phyloP scores from a whole-genome alignment of 2,113 vertebrate species.

The Phoxinus phoxinus region DNA sequence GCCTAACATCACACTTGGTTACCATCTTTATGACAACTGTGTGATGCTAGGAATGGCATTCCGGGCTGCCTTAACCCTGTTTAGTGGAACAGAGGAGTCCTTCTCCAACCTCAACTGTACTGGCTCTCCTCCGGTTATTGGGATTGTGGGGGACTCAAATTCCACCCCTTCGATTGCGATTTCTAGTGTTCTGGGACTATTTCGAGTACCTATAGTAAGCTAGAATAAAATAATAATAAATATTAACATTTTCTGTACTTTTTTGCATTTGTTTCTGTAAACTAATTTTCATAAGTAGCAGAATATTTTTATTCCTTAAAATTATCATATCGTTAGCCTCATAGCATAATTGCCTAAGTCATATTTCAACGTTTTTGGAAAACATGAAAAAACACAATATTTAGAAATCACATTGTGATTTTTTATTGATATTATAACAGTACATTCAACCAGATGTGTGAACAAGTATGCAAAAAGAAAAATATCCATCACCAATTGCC shows the following conservation, averaged over 20 bases:
- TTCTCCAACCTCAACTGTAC: neutral
- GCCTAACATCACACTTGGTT: constrained; percentile 63
- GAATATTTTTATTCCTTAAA: neutral
- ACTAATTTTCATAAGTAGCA: neutral
- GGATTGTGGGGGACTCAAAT: constrained; percentile 62
- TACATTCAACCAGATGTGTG: too few species aligned
- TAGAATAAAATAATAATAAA: neutral
- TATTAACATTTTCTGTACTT: neutral
- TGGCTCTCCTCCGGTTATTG: constrained; percentile 23
- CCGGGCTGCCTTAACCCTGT: constrained; percentile 58
- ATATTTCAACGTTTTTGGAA: too few species aligned
- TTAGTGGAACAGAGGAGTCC: constrained; percentile 35
- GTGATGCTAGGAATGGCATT: constrained; percentile 58
- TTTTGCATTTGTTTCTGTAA: neutral
- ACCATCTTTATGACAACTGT: constrained; percentile 55
- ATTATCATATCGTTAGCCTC: too few species aligned
- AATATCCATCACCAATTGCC: too few species aligned
- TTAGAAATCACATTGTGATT: too few species aligned
- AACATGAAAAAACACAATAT: too few species aligned
- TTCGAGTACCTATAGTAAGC: constrained; percentile 64
- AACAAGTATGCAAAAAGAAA: too few species aligned
- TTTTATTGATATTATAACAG: too few species aligned
- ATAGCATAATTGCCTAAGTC: too few species aligned
- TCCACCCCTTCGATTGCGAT: constrained; percentile 67
- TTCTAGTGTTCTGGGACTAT: constrained; percentile 63